Evolutionary conservation across 2,888 invertebrate genomes (phyloP).

Genomic region (Selenia dentaria): DNA sequence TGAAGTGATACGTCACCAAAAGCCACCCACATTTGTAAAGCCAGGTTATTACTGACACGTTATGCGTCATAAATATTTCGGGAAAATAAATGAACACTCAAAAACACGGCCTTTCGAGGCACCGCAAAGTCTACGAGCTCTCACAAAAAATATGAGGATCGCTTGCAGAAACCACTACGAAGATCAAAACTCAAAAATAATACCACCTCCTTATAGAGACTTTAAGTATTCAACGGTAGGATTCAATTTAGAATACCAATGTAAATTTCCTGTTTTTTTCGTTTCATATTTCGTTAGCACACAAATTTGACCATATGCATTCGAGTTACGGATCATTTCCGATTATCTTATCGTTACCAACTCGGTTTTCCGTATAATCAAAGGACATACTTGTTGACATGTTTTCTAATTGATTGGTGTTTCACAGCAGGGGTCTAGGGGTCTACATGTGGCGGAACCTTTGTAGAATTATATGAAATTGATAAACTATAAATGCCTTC

Average conservation of each 20-base stretch:
- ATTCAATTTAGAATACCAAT: slow-evolving; percentile 44
- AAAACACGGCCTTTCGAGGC: slow-evolving; percentile 81
- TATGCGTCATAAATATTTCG: slow-evolving; percentile 84
- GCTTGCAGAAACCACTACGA: slow-evolving; percentile 70
- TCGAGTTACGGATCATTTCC: slow-evolving; percentile 69
- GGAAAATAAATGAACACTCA: slow-evolving; percentile 84
- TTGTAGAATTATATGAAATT: slow-evolving; percentile 81
- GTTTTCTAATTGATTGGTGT: slow-evolving; percentile 84
- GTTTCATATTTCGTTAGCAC: slow-evolving; percentile 46
- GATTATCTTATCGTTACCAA: slow-evolving; percentile 43
- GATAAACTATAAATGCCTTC: slow-evolving; percentile 78
- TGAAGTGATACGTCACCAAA: slow-evolving; percentile 77
- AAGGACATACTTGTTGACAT: slow-evolving; percentile 84
- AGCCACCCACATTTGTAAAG: slow-evolving; percentile 83
- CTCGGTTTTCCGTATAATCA: slow-evolving; percentile 68
- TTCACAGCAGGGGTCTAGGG: slow-evolving; percentile 78
- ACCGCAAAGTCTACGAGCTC: slow-evolving; percentile 78
- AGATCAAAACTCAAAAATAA: slow-evolving; percentile 52
- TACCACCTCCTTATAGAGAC: slow-evolving; percentile 26
- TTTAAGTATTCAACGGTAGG: slow-evolving; percentile 26
- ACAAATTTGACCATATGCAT: slow-evolving; percentile 59
- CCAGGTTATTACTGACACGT: slow-evolving; percentile 76
- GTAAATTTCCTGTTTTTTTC: slow-evolving; percentile 38
- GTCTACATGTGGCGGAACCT: slow-evolving; percentile 73
- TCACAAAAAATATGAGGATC: slow-evolving; percentile 76